phyloP scores from a whole-genome alignment of 1,140 invertebrate genomes.

The Potamilus streckersoni region DNA sequence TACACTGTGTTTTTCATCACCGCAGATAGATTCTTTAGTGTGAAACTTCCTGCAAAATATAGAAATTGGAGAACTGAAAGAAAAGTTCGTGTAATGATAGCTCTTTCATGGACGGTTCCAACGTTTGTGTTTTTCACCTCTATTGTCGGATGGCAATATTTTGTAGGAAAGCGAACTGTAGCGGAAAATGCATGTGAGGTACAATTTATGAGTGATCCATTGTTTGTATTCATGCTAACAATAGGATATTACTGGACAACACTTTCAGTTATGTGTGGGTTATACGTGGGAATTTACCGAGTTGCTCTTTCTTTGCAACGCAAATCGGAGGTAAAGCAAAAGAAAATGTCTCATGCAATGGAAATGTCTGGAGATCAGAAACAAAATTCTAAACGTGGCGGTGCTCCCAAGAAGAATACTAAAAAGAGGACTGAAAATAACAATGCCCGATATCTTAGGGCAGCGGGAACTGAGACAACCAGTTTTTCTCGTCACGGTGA shows the following conservation, averaged over 20 bases:
- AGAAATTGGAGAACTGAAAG: constrained; percentile 96
- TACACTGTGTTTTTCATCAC: constrained; percentile 99
- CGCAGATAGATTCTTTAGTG: constrained; percentile 98
- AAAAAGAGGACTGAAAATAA: constrained; percentile 39
- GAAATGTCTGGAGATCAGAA: constrained; percentile 36
- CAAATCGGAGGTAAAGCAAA: constrained; percentile 82
- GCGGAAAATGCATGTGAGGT: constrained; percentile 92
- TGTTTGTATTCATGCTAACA: constrained; percentile 98
- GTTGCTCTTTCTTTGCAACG: constrained; percentile 98
- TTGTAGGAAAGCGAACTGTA: constrained; percentile 81
- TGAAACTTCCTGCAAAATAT: constrained; percentile 98
- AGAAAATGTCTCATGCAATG: constrained; percentile 72
- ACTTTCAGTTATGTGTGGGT: constrained; percentile 64
- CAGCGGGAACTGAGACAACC: constrained; percentile 45
- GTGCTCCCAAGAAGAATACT: constrained; percentile 27
- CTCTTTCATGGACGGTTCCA: constrained; percentile 95
- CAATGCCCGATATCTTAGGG: constrained; percentile 31
- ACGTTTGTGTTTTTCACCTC: constrained; percentile 97
- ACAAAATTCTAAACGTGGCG: constrained; percentile 8
- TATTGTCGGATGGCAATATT: constrained; percentile 99
- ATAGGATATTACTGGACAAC: constrained; percentile 99
- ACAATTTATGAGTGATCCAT: constrained; percentile 97
- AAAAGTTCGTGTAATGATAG: constrained; percentile 89
- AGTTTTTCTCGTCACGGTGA: constrained; percentile 56
- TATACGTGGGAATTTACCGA: constrained; percentile 98